phyloP scores from a whole-genome alignment of 2,797 vertebrate genomes.

The Tenualosa ilisha region DNA sequence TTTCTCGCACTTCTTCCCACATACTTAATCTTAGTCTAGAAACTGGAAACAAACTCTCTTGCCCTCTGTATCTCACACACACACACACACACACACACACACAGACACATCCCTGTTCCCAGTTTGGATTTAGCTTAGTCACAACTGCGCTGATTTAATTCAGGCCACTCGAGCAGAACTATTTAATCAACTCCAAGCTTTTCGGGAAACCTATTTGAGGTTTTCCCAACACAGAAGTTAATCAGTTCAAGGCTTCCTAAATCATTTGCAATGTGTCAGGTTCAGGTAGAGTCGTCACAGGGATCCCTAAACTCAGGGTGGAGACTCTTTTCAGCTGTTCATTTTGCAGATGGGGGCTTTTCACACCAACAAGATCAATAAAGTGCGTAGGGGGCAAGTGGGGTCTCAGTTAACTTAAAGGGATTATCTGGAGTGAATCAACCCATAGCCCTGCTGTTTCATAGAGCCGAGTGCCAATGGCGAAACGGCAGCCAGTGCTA shows the following conservation, averaged over 20 bases:
- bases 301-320: neutral
- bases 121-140: neutral
- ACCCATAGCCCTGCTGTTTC: too few species aligned
- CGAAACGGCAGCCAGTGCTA: too few species aligned
- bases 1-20: too few species aligned
- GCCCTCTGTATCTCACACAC: neutral
- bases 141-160: neutral
- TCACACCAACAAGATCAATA: neutral
- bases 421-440: too few species aligned
- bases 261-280: neutral
- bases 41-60: neutral
- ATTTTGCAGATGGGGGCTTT: neutral
- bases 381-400: neutral
- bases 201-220: constrained; percentile 3
- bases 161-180: constrained; percentile 5
- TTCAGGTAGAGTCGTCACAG: neutral
- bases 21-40: neutral
- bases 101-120: neutral
- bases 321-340: neutral
- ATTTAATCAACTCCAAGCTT: constrained; percentile 25
- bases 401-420: too few species aligned
- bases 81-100: constrained; percentile 7
- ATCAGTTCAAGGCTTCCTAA: constrained; percentile 2
- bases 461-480: too few species aligned
- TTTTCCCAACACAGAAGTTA: neutral